phyloP scores from a whole-genome alignment of 92 coral and sea anemone genomes.

The Phenganax marumi region DNA sequence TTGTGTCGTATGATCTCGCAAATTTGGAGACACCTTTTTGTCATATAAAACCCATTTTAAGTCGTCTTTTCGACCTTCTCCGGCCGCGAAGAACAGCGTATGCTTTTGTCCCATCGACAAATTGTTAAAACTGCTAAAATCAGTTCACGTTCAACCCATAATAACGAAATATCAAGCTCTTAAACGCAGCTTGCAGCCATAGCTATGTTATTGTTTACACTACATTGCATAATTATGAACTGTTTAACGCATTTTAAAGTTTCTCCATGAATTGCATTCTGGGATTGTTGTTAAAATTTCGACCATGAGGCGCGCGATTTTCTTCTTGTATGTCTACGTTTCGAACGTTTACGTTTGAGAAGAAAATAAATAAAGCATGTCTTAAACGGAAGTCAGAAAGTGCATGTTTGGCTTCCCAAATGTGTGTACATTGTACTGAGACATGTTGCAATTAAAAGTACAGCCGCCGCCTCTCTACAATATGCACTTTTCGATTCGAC shows the following conservation, averaged over 20 bases:
- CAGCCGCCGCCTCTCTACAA: too few species aligned
- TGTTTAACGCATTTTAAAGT: too few species aligned
- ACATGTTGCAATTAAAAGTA: too few species aligned
- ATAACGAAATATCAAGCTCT: neutral
- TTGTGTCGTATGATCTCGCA: constrained; percentile 83
- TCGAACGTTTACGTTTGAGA: too few species aligned
- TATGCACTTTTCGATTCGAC: too few species aligned
- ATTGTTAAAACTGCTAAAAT: neutral
- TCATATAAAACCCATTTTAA: constrained; percentile 86
- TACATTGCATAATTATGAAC: neutral
- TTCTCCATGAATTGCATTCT: neutral
- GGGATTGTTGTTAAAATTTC: neutral
- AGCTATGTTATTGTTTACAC: neutral
- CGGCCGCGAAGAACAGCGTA: constrained; percentile 86
- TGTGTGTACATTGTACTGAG: too few species aligned
- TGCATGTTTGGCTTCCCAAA: too few species aligned
- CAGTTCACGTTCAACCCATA: neutral
- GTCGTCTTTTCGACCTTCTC: constrained; percentile 94
- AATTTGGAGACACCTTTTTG: constrained; percentile 85
- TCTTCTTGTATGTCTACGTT: neutral
- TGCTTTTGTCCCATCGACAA: constrained; percentile 84
- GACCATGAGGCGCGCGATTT: neutral
- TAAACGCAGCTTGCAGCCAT: too few species aligned
- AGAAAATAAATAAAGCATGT: too few species aligned
- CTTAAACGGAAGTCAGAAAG: too few species aligned